Evolutionary conservation across 2,888 invertebrate species (phyloP).

Genomic region (Spodoptera littoralis): DNA sequence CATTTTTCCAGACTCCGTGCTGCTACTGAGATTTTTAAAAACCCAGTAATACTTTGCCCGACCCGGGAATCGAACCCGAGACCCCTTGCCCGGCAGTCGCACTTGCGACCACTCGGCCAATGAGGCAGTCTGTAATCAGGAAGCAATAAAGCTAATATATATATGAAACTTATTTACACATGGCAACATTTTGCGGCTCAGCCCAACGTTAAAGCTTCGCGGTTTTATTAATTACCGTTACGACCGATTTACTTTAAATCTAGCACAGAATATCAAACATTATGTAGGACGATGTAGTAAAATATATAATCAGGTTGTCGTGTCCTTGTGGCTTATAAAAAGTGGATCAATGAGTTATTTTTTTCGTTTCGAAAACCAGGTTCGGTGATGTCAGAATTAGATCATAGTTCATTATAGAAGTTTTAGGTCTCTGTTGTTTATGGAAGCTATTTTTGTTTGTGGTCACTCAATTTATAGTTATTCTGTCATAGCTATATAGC

Average conservation of each 20-base stretch:
- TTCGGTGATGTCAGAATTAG: conserved; percentile 35
- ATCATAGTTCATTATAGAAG: conserved; percentile 12
- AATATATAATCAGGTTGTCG: conserved; percentile 40
- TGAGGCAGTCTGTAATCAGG: conserved; percentile 47
- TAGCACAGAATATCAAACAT: conserved; percentile 44
- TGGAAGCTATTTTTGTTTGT: too few relatives aligned
- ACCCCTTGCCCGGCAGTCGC: too few relatives aligned
- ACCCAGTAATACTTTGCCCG: too few relatives aligned
- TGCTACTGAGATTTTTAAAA: too few relatives aligned
- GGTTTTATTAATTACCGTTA: conserved; percentile 52
- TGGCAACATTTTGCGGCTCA: conserved; percentile 50
- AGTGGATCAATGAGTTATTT: conserved; percentile 36
- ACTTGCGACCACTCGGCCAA: too few relatives aligned
- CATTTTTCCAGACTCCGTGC: too few relatives aligned
- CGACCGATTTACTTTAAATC: conserved; percentile 50
- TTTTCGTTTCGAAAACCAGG: conserved; percentile 35
- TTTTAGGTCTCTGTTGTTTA: neutral
- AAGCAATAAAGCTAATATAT: conserved; percentile 44
- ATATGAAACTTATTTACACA: conserved; percentile 50
- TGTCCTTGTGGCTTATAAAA: conserved; percentile 44
- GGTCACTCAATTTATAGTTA: too few relatives aligned
- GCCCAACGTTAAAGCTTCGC: conserved; percentile 36
- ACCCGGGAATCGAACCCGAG: too few relatives aligned
- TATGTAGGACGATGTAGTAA: conserved; percentile 51
- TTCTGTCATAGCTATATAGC: too few relatives aligned